Conservation (phyloP, 2,888 invertebrate genomes). For the Melieria picta region DNA sequence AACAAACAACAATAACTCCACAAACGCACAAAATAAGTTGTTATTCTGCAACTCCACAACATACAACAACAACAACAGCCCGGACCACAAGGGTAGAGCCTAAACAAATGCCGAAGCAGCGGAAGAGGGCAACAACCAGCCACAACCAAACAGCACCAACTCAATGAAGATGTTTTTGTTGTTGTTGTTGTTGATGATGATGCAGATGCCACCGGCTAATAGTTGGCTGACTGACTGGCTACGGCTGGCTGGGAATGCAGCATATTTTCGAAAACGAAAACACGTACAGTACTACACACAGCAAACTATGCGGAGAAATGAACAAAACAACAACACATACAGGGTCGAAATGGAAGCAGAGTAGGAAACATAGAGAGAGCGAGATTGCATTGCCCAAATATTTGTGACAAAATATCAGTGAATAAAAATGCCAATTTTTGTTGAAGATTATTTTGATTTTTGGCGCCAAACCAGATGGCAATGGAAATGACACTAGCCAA, state of each 20-base stretch:
- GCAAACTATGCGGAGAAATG: slow-evolving; percentile 43
- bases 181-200: too few relatives aligned
- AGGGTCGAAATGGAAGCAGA: too few relatives aligned
- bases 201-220: background rate
- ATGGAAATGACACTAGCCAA: too few relatives aligned
- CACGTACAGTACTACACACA: slow-evolving; percentile 46
- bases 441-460: too few relatives aligned
- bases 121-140: background rate
- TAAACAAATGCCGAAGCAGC: background rate
- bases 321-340: slow-evolving; percentile 18
- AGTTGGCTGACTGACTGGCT: background rate
- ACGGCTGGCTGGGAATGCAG: slow-evolving; percentile 33
- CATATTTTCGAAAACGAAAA: slow-evolving; percentile 34
- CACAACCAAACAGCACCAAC: background rate
- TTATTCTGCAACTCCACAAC: too few relatives aligned
- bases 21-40: too few relatives aligned
- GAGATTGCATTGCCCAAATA: too few relatives aligned
- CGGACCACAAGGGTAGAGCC: background rate
- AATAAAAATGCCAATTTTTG: background rate
- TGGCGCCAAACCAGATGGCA: too few relatives aligned
- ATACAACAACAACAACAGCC: too few relatives aligned
- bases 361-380: too few relatives aligned
- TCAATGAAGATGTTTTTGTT: background rate
- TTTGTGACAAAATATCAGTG: background rate
- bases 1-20: too few relatives aligned